These are phyloP conservation scores for Paragorgia papillata DNA, from an alignment of 92 coral and sea anemone genomes.

Conservation along the genomic window DNA sequence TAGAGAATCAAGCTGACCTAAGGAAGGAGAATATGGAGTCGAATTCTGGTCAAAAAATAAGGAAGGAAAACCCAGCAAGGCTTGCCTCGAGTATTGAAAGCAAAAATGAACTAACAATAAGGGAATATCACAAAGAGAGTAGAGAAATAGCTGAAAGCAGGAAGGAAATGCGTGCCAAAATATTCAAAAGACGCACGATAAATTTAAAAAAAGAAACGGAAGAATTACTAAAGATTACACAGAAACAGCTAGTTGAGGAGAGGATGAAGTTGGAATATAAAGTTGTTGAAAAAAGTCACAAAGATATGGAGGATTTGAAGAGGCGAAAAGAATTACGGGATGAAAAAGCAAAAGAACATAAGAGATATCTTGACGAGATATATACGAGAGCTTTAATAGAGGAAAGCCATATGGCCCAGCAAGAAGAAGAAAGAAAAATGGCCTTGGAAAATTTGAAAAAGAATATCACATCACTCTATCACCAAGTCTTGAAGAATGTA, in stretches of 20 bases:
- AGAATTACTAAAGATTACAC: conserved; percentile 47
- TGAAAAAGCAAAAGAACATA: conserved; percentile 63
- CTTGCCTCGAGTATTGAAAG: not conserved
- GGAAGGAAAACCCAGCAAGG: not conserved
- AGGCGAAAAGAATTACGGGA: conserved; percentile 59
- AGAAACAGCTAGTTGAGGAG: conserved; percentile 58
- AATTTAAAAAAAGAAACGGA: conserved; percentile 48
- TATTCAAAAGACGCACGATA: conserved; percentile 50
- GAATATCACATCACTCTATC: conserved; percentile 12
- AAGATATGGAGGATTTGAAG: conserved; percentile 57
- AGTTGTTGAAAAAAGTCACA: conserved; percentile 54
- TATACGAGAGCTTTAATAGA: conserved; percentile 43
- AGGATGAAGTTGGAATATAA: conserved; percentile 54
- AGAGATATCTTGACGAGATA: conserved; percentile 11
- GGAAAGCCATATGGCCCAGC: conserved; percentile 53
- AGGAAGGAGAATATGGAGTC: not conserved
- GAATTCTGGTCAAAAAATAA: not conserved
- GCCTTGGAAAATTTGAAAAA: conserved; percentile 53
- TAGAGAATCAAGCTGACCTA: not conserved
- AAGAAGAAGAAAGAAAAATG: conserved; percentile 67
- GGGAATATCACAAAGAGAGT: conserved; percentile 50
- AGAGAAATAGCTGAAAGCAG: conserved; percentile 51
- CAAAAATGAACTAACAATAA: conserved; percentile 8
- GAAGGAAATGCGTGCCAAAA: conserved; percentile 38
- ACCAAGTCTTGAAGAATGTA: conserved; percentile 47